Percentiles rank a stretch among this genome's conserved stretches.
Evolutionary conservation across 2,888 invertebrate species (phyloP).

Genomic region (Halocaridina rubra): DNA sequence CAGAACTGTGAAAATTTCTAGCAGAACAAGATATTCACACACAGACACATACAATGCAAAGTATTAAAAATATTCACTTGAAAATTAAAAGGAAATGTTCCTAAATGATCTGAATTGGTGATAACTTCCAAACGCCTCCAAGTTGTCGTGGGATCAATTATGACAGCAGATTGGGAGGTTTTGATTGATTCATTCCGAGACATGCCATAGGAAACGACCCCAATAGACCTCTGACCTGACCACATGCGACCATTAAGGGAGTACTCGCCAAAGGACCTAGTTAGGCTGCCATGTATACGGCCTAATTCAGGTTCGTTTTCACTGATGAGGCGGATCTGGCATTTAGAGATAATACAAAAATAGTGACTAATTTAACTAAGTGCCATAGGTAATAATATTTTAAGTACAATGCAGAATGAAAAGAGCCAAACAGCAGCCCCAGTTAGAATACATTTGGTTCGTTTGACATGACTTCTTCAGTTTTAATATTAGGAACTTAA

Average conservation of each 20-base stretch:
- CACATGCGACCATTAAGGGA: slow-evolving; percentile 39
- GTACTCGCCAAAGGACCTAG: slow-evolving; percentile 13
- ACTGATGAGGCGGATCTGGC: slow-evolving; percentile 34
- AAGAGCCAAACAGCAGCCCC: background rate
- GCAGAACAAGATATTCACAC: no score
- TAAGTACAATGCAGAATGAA: background rate
- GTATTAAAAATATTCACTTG: slow-evolving; percentile 42
- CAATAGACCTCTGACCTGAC: slow-evolving; percentile 23
- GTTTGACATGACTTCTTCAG: no score
- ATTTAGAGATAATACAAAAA: background rate
- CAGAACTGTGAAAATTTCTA: no score
- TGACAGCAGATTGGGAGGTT: slow-evolving; percentile 29
- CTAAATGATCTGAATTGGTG: slow-evolving; percentile 45
- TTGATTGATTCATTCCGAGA: slow-evolving; percentile 37
- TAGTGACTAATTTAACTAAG: no score
- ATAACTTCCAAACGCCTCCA: slow-evolving; percentile 29
- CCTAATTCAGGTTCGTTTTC: slow-evolving; percentile 40
- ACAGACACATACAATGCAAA: no score
- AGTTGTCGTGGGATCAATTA: slow-evolving; percentile 28
- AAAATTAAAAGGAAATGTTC: slow-evolving; percentile 52
- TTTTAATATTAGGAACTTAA: no score
- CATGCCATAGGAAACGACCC: slow-evolving; percentile 26
- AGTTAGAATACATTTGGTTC: background rate
- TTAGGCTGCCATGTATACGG: slow-evolving; percentile 40
- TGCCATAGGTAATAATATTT: no score